Percentiles rank a stretch among this genome's conserved stretches.
phyloP scores from a whole-genome alignment of 2,888 invertebrate species.

The Leptopilina syphax region DNA sequence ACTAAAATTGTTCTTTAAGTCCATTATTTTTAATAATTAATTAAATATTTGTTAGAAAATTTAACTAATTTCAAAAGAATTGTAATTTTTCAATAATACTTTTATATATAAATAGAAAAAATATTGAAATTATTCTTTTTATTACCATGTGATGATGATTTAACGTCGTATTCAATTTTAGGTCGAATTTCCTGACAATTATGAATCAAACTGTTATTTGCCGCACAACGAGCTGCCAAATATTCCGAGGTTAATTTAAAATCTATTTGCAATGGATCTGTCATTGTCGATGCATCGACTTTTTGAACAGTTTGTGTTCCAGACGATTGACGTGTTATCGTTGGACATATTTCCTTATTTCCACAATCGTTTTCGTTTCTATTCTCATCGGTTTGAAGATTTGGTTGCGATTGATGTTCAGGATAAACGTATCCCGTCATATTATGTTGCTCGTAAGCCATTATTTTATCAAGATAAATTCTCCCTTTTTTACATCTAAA shows the following conservation, averaged over 20 bases:
- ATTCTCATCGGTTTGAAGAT: slow-evolving; percentile 71
- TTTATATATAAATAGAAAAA: too few relatives aligned
- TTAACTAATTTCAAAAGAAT: too few relatives aligned
- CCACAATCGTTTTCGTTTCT: slow-evolving; percentile 71
- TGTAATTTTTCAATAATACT: too few relatives aligned
- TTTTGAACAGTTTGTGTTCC: slow-evolving; percentile 72
- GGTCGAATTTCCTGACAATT: slow-evolving; percentile 65
- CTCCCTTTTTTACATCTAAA: not conserved
- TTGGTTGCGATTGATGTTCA: slow-evolving; percentile 58
- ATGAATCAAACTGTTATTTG: slow-evolving; percentile 63
- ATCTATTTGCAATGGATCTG: slow-evolving; percentile 73
- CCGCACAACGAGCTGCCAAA: slow-evolving; percentile 72
- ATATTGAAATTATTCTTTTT: not conserved
- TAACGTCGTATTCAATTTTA: slow-evolving; percentile 71
- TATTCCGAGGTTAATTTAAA: slow-evolving; percentile 73
- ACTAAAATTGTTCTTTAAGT: too few relatives aligned
- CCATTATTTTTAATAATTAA: too few relatives aligned
- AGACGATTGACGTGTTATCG: slow-evolving; percentile 66
- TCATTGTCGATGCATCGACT: slow-evolving; percentile 75
- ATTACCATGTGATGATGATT: slow-evolving; percentile 70
- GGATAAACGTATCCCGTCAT: slow-evolving; percentile 65
- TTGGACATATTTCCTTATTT: slow-evolving; percentile 68
- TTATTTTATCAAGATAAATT: slow-evolving; percentile 45
- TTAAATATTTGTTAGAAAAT: too few relatives aligned
- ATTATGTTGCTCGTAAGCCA: slow-evolving; percentile 70